These are phyloP conservation scores for Sigmodon hispidus DNA, from an alignment of 2,113 vertebrate species.

Conservation along the genomic window DNA sequence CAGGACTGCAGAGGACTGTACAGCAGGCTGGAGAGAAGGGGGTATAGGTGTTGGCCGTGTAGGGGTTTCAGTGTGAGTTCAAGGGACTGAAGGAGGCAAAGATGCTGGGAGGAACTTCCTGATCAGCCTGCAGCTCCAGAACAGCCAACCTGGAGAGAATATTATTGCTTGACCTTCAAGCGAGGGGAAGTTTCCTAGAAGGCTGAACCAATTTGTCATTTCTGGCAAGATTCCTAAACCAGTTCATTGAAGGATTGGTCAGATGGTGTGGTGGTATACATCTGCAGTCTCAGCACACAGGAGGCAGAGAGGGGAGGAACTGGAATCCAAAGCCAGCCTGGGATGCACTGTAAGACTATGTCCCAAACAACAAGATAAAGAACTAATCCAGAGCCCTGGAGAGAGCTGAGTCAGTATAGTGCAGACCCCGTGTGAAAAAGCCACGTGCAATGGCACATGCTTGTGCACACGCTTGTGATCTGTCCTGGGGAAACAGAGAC, in stretches of 20 bases:
- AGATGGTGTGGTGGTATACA: not conserved
- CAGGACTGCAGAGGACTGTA: too few relatives aligned
- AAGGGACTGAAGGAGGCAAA: not conserved
- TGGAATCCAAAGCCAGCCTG: not conserved
- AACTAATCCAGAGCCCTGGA: not conserved
- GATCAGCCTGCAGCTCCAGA: not conserved
- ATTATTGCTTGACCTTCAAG: not conserved
- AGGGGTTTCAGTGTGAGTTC: fast-evolving
- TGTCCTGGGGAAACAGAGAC: not conserved
- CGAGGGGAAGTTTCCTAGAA: not conserved
- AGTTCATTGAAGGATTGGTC: not conserved
- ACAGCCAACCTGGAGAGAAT: not conserved
- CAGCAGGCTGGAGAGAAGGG: not conserved
- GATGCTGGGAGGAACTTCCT: not conserved
- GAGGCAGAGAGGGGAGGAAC: not conserved
- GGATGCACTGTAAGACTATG: not conserved
- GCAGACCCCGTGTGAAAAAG: not conserved
- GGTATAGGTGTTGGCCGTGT: fast-evolving
- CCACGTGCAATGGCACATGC: not conserved
- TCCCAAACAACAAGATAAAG: not conserved
- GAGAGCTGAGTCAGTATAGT: not conserved
- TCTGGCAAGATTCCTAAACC: not conserved
- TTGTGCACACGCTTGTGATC: not conserved
- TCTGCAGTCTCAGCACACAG: not conserved
- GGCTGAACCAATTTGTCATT: not conserved